Percentiles rank a stretch among this genome's conserved stretches.
Conservation (phyloP, 2,888 invertebrate species). For the Idaea dimidiata region DNA sequence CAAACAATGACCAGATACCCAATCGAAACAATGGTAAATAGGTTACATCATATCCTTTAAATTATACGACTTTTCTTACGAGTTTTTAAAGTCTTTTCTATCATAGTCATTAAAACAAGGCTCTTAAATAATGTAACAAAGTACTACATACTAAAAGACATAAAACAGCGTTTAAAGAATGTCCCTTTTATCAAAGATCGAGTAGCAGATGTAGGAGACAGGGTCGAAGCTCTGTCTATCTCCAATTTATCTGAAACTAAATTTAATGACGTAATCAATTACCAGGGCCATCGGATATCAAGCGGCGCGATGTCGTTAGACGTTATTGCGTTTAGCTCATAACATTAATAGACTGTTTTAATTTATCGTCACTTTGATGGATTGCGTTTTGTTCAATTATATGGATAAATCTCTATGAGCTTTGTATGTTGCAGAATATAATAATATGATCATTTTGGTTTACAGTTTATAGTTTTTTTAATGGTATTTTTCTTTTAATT, state of each 20-base stretch:
- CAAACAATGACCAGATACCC: too few species aligned
- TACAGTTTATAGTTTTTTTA: too few species aligned
- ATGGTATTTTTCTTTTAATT: too few species aligned
- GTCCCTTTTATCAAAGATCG: background rate
- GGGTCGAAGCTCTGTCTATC: background rate
- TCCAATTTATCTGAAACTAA: constrained; percentile 1
- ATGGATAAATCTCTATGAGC: background rate
- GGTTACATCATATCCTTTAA: too few species aligned
- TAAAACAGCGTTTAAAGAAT: background rate
- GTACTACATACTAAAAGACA: too few species aligned
- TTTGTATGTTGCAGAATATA: background rate
- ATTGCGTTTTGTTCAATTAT: constrained; percentile 10
- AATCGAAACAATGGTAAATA: too few species aligned
- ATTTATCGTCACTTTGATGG: constrained; percentile 23
- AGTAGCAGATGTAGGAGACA: background rate
- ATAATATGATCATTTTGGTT: background rate
- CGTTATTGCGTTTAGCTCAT: constrained; percentile 42
- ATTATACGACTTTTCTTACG: too few species aligned
- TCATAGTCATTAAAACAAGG: too few species aligned
- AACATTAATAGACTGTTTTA: constrained; percentile 30
- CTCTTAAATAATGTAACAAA: too few species aligned
- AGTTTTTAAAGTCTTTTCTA: too few species aligned
- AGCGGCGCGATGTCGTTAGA: constrained; percentile 7
- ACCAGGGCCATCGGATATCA: constrained; percentile 7
- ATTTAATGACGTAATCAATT: constrained; percentile 1